A percentile compares a stretch with the other conserved stretches of the same genome.
Evolutionary conservation across 2,797 vertebrate genomes (phyloP).

Genomic region (Ctenopoma kingsleyae): DNA sequence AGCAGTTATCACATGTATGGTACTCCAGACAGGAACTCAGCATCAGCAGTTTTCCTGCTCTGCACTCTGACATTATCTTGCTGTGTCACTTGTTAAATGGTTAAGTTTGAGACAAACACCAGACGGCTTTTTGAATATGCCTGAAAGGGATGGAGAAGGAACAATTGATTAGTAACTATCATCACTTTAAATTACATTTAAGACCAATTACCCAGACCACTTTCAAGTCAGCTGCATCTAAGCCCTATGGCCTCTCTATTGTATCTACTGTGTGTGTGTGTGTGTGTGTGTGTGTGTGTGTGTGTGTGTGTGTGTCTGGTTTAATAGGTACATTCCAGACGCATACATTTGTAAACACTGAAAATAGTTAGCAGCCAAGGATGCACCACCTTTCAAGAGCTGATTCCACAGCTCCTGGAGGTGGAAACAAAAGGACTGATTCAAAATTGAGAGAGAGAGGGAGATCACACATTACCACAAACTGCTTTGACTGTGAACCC

Average conservation of each 20-base stretch:
- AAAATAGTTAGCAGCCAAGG: not conserved
- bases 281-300: no score
- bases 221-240: conserved; percentile 22
- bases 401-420: conserved; percentile 3
- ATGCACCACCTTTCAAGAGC: not conserved
- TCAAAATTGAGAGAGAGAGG: conserved; percentile 4
- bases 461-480: conserved; percentile 11
- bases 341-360: not conserved
- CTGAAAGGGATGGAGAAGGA: conserved; percentile 6
- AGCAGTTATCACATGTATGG: conserved; percentile 22
- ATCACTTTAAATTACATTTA: not conserved
- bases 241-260: not conserved
- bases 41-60: conserved; percentile 49
- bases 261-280: no score
- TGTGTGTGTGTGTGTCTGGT: not conserved
- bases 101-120: conserved; percentile 7
- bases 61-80: conserved; percentile 20
- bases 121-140: not conserved
- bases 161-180: not conserved
- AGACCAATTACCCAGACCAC: conserved; percentile 15
- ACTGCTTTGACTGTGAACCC: conserved; percentile 49
- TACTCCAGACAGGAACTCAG: conserved; percentile 44
- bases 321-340: conserved; percentile 15
- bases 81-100: conserved; percentile 13
- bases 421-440: conserved; percentile 15